These are phyloP conservation scores for Drosophila tropicalis DNA, from an alignment of 1,140 invertebrate genomes.

Conservation along the genomic window DNA sequence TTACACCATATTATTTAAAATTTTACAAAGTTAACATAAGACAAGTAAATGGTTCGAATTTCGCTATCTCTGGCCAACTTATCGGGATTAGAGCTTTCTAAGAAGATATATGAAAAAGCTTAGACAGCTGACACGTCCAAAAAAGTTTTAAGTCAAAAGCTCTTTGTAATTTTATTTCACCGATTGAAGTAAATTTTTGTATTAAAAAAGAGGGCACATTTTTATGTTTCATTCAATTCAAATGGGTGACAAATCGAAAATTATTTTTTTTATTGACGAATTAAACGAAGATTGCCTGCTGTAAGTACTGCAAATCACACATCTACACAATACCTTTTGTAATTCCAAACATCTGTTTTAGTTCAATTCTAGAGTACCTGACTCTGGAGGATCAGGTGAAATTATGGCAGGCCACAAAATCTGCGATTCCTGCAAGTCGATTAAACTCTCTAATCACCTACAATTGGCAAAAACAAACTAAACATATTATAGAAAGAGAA, in stretches of 20 bases:
- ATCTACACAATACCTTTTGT: neutral
- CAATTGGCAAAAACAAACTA: constrained; percentile 24
- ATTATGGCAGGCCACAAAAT: constrained; percentile 35
- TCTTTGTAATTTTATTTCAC: constrained; percentile 26
- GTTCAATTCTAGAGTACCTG: constrained; percentile 42
- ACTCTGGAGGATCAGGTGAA: constrained; percentile 33
- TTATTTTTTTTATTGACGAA: neutral
- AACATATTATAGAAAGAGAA: neutral
- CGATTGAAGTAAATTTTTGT: constrained; percentile 13
- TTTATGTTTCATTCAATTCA: neutral
- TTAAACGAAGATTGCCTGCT: constrained; percentile 44
- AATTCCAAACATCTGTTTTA: neutral
- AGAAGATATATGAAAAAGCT: neutral
- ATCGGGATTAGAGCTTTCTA: neutral
- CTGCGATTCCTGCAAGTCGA: neutral
- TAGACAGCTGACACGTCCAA: neutral
- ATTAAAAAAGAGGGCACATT: constrained; percentile 5
- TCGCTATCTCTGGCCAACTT: neutral
- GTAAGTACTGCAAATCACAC: constrained; percentile 20
- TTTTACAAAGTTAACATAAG: too few relatives aligned
- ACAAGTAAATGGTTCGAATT: too few relatives aligned
- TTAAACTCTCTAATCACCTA: constrained; percentile 22
- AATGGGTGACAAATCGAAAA: neutral
- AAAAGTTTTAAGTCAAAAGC: constrained; percentile 1
- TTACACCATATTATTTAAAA: too few relatives aligned